phyloP scores from a whole-genome alignment of 2,888 invertebrate genomes.

The Andrena haemorrhoa region DNA sequence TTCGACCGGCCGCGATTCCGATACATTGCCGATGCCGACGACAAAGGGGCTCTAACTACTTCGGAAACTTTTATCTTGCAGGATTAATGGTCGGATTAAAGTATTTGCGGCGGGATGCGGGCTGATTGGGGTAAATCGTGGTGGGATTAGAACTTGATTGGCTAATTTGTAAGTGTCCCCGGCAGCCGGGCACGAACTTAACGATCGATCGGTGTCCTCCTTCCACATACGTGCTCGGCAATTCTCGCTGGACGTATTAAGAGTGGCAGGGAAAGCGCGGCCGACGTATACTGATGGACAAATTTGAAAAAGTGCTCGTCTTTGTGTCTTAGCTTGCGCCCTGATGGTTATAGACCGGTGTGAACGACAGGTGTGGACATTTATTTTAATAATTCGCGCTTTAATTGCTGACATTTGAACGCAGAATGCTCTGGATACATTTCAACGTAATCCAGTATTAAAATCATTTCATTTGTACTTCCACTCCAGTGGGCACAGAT shows the following conservation, averaged over 20 bases:
- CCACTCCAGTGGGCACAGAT: too few relatives aligned
- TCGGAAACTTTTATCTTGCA: slow-evolving; percentile 84
- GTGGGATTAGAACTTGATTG: slow-evolving; percentile 84
- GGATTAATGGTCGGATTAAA: slow-evolving; percentile 85
- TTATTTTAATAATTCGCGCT: too few relatives aligned
- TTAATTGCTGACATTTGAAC: too few relatives aligned
- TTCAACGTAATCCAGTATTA: too few relatives aligned
- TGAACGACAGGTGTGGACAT: too few relatives aligned
- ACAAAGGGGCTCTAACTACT: slow-evolving; percentile 83
- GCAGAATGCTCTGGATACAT: too few relatives aligned
- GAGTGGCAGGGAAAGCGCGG: slow-evolving; percentile 9
- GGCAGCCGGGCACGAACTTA: slow-evolving; percentile 80
- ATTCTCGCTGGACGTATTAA: slow-evolving; percentile 44
- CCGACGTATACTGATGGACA: slow-evolving; percentile 11
- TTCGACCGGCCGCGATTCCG: slow-evolving; percentile 57
- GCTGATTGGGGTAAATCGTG: slow-evolving; percentile 82
- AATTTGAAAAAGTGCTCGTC: slow-evolving; percentile 11
- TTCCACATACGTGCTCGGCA: slow-evolving; percentile 62
- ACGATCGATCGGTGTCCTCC: slow-evolving; percentile 79
- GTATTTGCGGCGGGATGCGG: slow-evolving; percentile 83
- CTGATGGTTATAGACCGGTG: neutral
- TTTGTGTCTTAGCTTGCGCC: neutral
- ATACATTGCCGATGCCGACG: slow-evolving; percentile 75
- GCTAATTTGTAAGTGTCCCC: slow-evolving; percentile 85
- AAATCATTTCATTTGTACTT: too few relatives aligned